A percentile compares a stretch with the other conserved stretches of the same genome.
phyloP scores from a whole-genome alignment of 2,113 vertebrate species.

The crab-eating macaque (Macaca fascicularis) region T2T-MFA8v1.1 NC_088395.1:81932501-81933000 shows the following conservation, averaged over 20 bases:
- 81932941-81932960: constrained; percentile 34
- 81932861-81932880: constrained; percentile 17
- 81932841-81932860: constrained; percentile 20
- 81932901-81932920: constrained; percentile 12
- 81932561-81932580: not conserved
- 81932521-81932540: not conserved
- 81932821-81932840: constrained; percentile 16
- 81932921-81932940: not conserved
- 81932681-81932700: not conserved
- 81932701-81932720: not conserved
- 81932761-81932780: not conserved
- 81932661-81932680: not conserved
- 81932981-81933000: not conserved
- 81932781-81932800: not conserved
- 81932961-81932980: constrained; percentile 15
- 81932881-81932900: constrained; percentile 44
- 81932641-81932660: not conserved
- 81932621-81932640: not conserved
- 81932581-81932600: not conserved
- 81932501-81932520: not conserved
- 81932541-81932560: not conserved
- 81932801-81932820: not conserved
- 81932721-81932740: not conserved
- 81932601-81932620: not conserved
- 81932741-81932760: not conserved